phyloP scores from a whole-genome alignment of 2,888 invertebrate genomes.

The Prosapia bicincta region DNA sequence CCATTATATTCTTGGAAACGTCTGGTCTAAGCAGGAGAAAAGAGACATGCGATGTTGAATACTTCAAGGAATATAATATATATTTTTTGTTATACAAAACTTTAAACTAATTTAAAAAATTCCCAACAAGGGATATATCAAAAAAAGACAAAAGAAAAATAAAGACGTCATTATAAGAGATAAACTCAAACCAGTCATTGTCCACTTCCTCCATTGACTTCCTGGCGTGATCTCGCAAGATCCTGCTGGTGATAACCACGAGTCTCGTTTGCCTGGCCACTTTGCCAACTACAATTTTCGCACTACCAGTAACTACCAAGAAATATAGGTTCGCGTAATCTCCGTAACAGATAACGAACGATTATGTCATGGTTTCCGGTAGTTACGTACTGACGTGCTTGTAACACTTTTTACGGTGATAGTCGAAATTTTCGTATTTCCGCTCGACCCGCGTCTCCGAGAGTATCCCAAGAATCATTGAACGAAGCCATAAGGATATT shows the following conservation, averaged over 20 bases:
- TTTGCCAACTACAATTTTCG: neutral
- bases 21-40: too few species aligned
- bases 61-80: too few species aligned
- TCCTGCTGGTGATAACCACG: neutral
- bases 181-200: neutral
- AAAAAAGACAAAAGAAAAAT: neutral
- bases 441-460: neutral
- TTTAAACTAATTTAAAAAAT: too few species aligned
- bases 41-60: too few species aligned
- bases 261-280: neutral
- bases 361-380: neutral
- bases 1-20: too few species aligned
- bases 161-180: neutral
- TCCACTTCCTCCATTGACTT: neutral
- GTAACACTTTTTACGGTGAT: neutral
- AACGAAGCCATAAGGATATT: too few species aligned
- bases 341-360: neutral
- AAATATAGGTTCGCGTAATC: neutral
- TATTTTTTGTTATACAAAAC: too few species aligned
- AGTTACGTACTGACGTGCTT: neutral
- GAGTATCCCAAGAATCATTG: neutral
- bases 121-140: too few species aligned
- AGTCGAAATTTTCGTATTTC: neutral
- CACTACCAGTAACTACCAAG: neutral
- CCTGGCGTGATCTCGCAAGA: neutral